Conservation (phyloP, 2,113 vertebrate genomes). For the Mugil cephalus region DNA sequence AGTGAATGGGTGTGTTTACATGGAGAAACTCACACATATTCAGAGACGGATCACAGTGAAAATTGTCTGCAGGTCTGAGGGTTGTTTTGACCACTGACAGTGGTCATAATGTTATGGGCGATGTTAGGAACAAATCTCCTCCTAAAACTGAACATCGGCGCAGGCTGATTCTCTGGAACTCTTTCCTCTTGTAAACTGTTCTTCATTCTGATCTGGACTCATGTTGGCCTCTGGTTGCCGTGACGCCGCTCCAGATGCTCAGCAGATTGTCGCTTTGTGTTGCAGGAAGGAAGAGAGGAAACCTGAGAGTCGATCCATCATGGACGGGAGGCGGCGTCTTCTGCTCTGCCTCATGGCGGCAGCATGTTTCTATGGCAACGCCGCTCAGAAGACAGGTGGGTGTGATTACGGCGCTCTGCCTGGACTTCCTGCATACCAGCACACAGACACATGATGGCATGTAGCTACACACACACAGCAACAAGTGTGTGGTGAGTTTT, state of each 20-base stretch:
- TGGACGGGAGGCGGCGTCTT: constrained; percentile 52
- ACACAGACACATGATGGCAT: background rate
- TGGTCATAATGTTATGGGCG: no score
- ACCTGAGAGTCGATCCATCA: constrained; percentile 39
- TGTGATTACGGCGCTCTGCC: constrained; percentile 40
- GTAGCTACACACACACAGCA: constrained; percentile 1
- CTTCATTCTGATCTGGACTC: no score
- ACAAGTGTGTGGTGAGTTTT: background rate
- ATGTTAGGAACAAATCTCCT: no score
- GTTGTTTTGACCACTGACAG: no score
- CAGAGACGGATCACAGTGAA: no score
- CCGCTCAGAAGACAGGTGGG: constrained; percentile 70
- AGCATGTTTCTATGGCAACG: constrained; percentile 48
- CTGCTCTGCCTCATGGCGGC: constrained; percentile 59
- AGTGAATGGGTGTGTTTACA: no score
- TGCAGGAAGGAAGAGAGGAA: constrained; percentile 55
- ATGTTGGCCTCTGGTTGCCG: no score
- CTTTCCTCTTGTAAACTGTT: no score
- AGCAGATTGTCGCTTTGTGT: constrained; percentile 40
- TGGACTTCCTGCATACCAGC: constrained; percentile 37
- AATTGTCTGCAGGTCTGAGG: no score
- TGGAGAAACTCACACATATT: no score
- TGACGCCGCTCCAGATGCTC: constrained; percentile 33
- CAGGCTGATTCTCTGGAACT: no score
- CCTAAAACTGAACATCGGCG: no score